Evolutionary conservation across 2,113 vertebrate species (phyloP).

Genomic region (Halcyon malimbica): DNA sequence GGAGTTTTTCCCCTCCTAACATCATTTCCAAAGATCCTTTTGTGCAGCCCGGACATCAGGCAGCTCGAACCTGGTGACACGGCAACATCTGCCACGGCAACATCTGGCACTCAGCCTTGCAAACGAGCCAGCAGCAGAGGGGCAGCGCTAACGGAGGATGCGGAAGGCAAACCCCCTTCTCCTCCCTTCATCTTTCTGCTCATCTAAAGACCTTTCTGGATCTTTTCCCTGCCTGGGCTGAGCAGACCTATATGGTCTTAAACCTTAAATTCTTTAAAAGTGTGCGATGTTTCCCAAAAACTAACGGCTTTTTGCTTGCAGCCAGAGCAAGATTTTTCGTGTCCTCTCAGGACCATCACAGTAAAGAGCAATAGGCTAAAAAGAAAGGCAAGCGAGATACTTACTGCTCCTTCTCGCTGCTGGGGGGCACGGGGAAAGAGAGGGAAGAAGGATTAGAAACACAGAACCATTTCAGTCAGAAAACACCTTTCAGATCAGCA

Average conservation of each 20-base stretch:
- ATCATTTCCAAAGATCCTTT: background rate
- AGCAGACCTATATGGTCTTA: accelerated
- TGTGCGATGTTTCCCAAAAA: accelerated
- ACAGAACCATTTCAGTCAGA: background rate
- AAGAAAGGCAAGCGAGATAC: constrained; percentile 63
- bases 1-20: background rate
- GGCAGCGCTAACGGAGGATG: background rate
- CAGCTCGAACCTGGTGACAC: background rate
- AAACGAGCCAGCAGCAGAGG: background rate
- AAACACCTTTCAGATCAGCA: background rate
- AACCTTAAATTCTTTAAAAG: background rate
- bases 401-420: constrained; percentile 92
- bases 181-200: background rate
- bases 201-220: background rate
- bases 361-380: background rate
- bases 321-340: background rate
- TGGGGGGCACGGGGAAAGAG: constrained; percentile 55
- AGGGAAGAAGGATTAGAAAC: background rate
- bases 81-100: accelerated
- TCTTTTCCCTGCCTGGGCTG: background rate
- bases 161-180: background rate
- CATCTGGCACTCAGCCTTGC: background rate
- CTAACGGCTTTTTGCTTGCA: background rate
- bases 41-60: background rate
- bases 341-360: background rate